Percentiles rank a stretch among this genome's conserved stretches.
Evolutionary conservation across 2,113 vertebrate species (phyloP).

Genomic region (Saccopteryx bilineata): DNA sequence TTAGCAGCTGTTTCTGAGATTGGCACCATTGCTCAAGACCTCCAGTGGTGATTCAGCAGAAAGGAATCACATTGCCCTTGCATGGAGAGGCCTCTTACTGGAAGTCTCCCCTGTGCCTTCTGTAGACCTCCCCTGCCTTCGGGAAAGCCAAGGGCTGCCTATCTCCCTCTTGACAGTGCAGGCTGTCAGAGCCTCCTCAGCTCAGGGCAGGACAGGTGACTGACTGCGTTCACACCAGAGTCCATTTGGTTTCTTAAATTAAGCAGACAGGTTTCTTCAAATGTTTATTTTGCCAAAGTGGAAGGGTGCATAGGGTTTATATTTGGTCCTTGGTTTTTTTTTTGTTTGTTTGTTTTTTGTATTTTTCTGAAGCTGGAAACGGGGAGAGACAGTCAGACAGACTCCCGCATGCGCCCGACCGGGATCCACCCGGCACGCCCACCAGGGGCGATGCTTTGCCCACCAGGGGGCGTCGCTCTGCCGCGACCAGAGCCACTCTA

Average conservation of each 20-base stretch:
- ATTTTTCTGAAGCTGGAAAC: too few relatives aligned
- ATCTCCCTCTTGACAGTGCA: neutral
- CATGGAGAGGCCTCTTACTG: neutral
- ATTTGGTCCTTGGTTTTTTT: too few relatives aligned
- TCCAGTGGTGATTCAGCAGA: conserved; percentile 18
- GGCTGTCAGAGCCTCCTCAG: neutral
- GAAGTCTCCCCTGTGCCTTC: neutral
- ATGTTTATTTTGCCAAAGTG: conserved; percentile 26
- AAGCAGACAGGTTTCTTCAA: neutral
- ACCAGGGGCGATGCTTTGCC: too few relatives aligned
- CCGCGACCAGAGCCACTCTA: too few relatives aligned
- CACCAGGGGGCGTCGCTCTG: too few relatives aligned
- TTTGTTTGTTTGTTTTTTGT: too few relatives aligned
- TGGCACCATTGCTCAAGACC: neutral
- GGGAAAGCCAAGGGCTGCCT: neutral
- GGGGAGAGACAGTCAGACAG: too few relatives aligned
- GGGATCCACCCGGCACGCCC: too few relatives aligned
- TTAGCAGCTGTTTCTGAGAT: neutral
- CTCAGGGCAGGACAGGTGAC: too few relatives aligned
- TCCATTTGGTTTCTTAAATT: neutral
- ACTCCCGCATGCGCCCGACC: too few relatives aligned
- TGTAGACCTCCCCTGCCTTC: neutral
- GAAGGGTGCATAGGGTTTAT: neutral
- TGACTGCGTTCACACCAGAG: neutral
- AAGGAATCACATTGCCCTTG: neutral